Percentiles rank a stretch among this genome's conserved stretches.
These are phyloP conservation scores for Phylloscopus trochiloides DNA, from an alignment of 2,113 vertebrate species.

Conservation along the genomic window DNA sequence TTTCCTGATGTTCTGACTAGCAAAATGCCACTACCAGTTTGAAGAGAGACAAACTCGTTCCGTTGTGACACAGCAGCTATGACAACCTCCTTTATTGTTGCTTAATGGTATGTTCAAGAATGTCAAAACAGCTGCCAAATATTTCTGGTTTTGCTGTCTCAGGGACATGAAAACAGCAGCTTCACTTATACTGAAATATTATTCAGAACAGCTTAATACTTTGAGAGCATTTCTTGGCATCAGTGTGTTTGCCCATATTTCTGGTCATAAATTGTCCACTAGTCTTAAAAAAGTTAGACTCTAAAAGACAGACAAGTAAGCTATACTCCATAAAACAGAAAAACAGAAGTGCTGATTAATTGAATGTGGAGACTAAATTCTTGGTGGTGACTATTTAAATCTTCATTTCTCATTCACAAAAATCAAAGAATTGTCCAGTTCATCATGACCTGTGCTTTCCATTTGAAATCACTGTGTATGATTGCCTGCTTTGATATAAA, in stretches of 20 bases:
- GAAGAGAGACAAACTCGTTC: slow-evolving; percentile 27
- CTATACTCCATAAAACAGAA: neutral
- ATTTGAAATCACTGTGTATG: neutral
- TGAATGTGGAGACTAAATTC: neutral
- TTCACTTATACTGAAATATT: slow-evolving; percentile 36
- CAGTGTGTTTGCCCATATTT: neutral
- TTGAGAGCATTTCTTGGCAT: slow-evolving; percentile 26
- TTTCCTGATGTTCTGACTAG: slow-evolving; percentile 30
- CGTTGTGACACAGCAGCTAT: slow-evolving; percentile 43
- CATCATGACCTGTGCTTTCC: neutral
- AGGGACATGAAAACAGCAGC: slow-evolving; percentile 31
- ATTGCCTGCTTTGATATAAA: neutral
- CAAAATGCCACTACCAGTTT: slow-evolving; percentile 28
- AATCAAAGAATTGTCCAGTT: neutral
- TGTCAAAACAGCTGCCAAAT: slow-evolving; percentile 53
- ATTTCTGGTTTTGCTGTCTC: slow-evolving; percentile 53
- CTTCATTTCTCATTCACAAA: slow-evolving; percentile 26
- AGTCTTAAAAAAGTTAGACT: neutral
- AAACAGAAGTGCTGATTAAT: neutral
- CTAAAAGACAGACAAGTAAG: neutral
- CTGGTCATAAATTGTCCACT: neutral
- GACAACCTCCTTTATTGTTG: slow-evolving; percentile 60
- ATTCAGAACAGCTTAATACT: slow-evolving; percentile 17
- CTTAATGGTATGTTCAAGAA: slow-evolving; percentile 49
- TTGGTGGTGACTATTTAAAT: neutral